Percentiles rank a stretch among this genome's conserved stretches.
These are phyloP conservation scores for Malurus alboscapulatus DNA, from an alignment of 2,113 vertebrate species.

Conservation along the genomic window DNA sequence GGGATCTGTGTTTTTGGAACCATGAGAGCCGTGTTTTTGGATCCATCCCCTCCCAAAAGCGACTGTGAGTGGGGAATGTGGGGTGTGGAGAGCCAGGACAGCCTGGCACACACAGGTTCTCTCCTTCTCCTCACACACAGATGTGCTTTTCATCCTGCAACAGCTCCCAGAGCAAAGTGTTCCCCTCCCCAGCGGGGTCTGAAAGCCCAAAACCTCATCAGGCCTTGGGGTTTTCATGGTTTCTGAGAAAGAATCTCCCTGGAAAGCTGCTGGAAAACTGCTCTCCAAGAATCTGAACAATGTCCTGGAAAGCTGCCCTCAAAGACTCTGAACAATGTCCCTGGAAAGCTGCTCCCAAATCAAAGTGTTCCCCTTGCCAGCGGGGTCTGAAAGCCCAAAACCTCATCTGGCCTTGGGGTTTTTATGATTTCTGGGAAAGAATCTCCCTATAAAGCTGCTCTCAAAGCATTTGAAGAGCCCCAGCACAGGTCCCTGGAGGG, in stretches of 20 bases:
- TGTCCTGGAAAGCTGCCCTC: no score
- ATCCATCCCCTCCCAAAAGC: not conserved
- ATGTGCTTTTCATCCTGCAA: accelerated
- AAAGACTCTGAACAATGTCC: no score
- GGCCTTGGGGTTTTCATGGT: accelerated
- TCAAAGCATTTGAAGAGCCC: not conserved
- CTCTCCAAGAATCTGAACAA: no score
- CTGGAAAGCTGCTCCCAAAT: not conserved
- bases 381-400: not conserved
- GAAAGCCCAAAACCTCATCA: not conserved
- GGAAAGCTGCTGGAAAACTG: no score
- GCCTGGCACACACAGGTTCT: accelerated
- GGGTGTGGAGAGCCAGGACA: not conserved
- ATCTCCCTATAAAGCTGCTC: not conserved
- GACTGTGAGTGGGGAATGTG: accelerated
- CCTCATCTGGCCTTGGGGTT: accelerated
- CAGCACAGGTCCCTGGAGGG: not conserved
- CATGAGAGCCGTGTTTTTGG: not conserved
- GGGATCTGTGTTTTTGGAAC: no score
- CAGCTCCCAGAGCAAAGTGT: accelerated
- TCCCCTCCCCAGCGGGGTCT: accelerated
- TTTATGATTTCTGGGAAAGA: not conserved
- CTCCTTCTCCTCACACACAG: not conserved
- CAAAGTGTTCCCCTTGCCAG: accelerated
- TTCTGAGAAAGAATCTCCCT: not conserved